Conservation (phyloP, 1,140 invertebrate species). For the Nixonia krombeini region DNA sequence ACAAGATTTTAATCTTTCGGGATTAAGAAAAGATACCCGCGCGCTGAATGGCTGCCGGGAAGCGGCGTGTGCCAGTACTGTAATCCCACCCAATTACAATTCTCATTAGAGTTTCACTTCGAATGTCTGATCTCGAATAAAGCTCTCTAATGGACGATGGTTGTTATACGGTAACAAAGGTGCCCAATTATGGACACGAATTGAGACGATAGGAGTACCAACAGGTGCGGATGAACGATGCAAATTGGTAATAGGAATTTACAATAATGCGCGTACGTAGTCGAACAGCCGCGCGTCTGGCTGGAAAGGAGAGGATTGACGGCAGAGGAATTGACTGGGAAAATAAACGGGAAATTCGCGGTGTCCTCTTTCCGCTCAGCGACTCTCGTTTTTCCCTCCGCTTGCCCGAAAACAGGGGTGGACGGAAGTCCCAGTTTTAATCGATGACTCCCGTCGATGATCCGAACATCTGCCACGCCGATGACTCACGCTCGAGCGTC, state of each 20-base stretch:
- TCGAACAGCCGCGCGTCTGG: slow-evolving; percentile 18
- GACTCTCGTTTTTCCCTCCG: too few relatives aligned
- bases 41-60: too few relatives aligned
- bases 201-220: slow-evolving; percentile 45
- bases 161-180: slow-evolving; percentile 50
- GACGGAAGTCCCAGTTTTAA: too few relatives aligned
- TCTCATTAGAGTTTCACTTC: slow-evolving; percentile 47
- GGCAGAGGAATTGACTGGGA: slow-evolving; percentile 27
- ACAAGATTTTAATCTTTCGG: slow-evolving; percentile 34
- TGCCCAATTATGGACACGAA: slow-evolving; percentile 49
- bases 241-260: slow-evolving; percentile 54
- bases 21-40: too few relatives aligned
- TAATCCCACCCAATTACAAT: slow-evolving; percentile 43
- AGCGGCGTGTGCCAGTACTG: slow-evolving; percentile 30
- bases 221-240: slow-evolving; percentile 49
- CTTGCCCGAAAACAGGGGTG: too few relatives aligned
- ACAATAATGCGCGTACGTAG: slow-evolving; percentile 25
- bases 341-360: slow-evolving; percentile 35
- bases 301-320: slow-evolving; percentile 23
- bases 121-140: slow-evolving; percentile 46
- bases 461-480: neutral
- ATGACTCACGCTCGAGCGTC: neutral
- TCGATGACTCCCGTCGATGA: neutral
- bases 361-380: slow-evolving; percentile 15
- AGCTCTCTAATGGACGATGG: slow-evolving; percentile 45